Base-by-base conservation (phyloP, 2,797 vertebrate genomes). In the Cryptoblepharus egeriae region DNA sequence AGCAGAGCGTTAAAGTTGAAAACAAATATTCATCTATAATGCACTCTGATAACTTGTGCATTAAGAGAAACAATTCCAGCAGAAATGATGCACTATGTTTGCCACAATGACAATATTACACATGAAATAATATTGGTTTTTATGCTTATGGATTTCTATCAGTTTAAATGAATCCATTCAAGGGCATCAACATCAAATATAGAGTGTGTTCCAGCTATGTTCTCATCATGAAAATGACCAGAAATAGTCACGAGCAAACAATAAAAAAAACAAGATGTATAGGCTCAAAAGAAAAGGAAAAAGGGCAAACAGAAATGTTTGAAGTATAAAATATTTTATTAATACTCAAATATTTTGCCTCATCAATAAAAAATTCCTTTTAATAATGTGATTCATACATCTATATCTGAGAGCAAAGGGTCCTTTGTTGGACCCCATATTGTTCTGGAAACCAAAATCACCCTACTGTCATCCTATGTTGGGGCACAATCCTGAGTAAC, bases 101-200 rank as follows among this genome's bases (percentile, higher is more conserved):
- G 45, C 72, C 79, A 89, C n/a, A 69, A 18, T 77, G 73, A 52
- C 67, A 79, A 91, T 80, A 82, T 90, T 90, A 90, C 89, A 91
- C 86, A 88, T 73, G 67, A 87, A 92, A 85, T 84, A 90, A 87
- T 91, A 90, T 81, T 87, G 75, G 52, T 83, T 90, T 93, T 90
- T 86, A 89, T 82, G 83, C 64, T 89, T 88, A 91, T 81, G 85
- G 83, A 74, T 55, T 85, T 77, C 82, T 84, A 80, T 79, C 35
- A 72, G 76, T 81, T 90, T 89, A 90, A 88, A 83, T 84, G 5
- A 90, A 79, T 81, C 82, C 79, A 7, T 88, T 88, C 1, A 1
- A 88, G 82, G 82, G 82, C 60, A 85, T 88, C 75, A 83, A 37
- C 73, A 89, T 80, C 72, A 67, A 91, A 85, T 65, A 74, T 55